phyloP scores from a whole-genome alignment of 35 echinoderm and acorn worm genomes.

The Heliocidaris tuberculata region DNA sequence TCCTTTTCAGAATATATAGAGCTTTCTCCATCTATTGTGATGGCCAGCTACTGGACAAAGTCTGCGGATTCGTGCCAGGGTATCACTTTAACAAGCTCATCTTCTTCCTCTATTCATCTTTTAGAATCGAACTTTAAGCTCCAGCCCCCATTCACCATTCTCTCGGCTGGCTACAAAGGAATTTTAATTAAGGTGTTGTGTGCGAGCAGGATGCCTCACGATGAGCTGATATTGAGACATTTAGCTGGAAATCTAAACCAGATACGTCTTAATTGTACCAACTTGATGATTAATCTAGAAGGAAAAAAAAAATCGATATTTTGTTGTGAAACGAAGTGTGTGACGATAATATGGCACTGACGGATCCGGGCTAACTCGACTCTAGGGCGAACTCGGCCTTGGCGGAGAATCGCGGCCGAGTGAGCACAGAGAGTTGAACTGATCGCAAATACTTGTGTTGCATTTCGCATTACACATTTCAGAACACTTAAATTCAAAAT shows the following conservation, averaged over 20 bases:
- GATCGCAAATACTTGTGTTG: no score
- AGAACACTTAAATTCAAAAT: no score
- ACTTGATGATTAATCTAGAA: not conserved
- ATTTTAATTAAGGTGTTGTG: slow-evolving; percentile 13
- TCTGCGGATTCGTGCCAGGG: not conserved
- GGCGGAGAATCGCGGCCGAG: no score
- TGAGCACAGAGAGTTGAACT: no score
- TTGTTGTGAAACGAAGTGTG: not conserved
- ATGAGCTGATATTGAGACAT: not conserved
- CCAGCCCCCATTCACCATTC: not conserved
- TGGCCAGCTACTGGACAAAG: not conserved
- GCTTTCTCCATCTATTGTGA: not conserved
- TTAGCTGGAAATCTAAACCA: not conserved
- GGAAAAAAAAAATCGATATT: not conserved
- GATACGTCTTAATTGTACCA: not conserved
- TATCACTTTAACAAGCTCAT: slow-evolving; percentile 11
- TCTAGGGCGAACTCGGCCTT: no score
- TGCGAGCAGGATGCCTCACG: not conserved
- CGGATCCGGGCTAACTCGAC: no score
- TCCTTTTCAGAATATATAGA: not conserved
- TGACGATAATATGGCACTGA: no score
- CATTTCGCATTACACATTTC: no score
- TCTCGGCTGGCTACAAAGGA: not conserved
- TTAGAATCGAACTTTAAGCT: not conserved
- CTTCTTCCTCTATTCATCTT: not conserved